These are phyloP conservation scores for Podabrus alpinus DNA, from an alignment of 2,888 invertebrate species.

Conservation along the genomic window DNA sequence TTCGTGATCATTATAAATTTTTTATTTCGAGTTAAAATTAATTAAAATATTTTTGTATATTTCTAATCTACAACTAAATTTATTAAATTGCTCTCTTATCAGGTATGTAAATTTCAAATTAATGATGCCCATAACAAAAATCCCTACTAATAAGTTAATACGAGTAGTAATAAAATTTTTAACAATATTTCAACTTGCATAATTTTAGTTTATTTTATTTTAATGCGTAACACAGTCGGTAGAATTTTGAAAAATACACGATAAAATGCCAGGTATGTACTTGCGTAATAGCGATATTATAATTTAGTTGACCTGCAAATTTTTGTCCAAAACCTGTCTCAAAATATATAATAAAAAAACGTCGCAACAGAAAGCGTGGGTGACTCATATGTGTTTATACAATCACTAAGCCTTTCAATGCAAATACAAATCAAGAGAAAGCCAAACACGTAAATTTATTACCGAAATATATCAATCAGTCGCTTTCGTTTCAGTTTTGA, in stretches of 20 bases:
- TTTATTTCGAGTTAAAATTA: background rate
- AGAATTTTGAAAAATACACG: conserved; percentile 15
- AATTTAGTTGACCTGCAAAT: conserved; percentile 31
- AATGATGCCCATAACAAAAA: background rate
- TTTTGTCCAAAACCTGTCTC: conserved; percentile 34
- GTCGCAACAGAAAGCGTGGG: conserved; percentile 39
- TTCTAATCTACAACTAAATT: conserved; percentile 1
- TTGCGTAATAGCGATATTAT: conserved; percentile 25
- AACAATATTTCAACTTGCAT: background rate
- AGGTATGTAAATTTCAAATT: conserved; percentile 1
- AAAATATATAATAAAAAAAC: conserved; percentile 32
- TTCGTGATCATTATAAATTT: background rate
- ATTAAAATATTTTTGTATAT: conserved; percentile 1
- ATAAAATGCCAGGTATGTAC: conserved; percentile 17
- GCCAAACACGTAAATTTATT: conserved; percentile 35
- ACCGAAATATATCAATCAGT: conserved; percentile 41
- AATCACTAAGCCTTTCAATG: conserved; percentile 41
- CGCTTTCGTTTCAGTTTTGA: conserved; percentile 33
- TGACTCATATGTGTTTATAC: conserved; percentile 41
- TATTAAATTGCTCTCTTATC: conserved; percentile 2
- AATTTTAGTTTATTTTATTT: background rate
- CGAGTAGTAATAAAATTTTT: background rate
- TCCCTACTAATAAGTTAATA: conserved; percentile 1
- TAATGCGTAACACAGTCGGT: conserved; percentile 16
- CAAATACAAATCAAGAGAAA: conserved; percentile 43